phyloP scores from a whole-genome alignment of 30 jellyfish, hydroid and myxozoan species.

The Turritopsis rubra region DNA sequence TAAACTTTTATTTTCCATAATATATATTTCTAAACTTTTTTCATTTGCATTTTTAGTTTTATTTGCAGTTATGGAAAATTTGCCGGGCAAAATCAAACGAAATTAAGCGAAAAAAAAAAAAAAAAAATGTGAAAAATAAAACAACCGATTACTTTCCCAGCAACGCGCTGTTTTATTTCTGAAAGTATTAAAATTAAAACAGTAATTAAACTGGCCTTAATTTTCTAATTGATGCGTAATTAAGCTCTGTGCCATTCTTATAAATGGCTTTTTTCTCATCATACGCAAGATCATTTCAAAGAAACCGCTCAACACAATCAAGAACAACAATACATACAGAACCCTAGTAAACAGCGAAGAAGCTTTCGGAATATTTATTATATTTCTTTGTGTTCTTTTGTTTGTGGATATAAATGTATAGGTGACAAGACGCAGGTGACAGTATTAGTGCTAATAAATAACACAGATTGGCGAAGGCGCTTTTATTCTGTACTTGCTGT shows the following conservation, averaged over 20 bases:
- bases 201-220: not conserved
- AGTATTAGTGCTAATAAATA: not conserved
- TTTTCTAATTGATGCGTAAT: conserved; percentile 1
- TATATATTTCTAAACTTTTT: not conserved
- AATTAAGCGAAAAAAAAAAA: too few species aligned
- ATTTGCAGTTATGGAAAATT: not conserved
- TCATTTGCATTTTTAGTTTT: too few species aligned
- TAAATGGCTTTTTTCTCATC: conserved; percentile 16
- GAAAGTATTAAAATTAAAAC: not conserved
- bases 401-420: not conserved
- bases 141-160: not conserved
- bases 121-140: not conserved
- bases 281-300: not conserved
- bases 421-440: not conserved
- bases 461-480: not conserved
- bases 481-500: not conserved
- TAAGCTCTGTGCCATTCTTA: not conserved
- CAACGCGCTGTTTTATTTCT: not conserved
- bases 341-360: not conserved
- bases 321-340: not conserved
- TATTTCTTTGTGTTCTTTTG: not conserved
- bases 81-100: not conserved
- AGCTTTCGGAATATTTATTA: not conserved
- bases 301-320: not conserved
- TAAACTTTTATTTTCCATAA: not conserved